Conservation (phyloP, 2,797 vertebrate species). For the Manis javanica region DNA sequence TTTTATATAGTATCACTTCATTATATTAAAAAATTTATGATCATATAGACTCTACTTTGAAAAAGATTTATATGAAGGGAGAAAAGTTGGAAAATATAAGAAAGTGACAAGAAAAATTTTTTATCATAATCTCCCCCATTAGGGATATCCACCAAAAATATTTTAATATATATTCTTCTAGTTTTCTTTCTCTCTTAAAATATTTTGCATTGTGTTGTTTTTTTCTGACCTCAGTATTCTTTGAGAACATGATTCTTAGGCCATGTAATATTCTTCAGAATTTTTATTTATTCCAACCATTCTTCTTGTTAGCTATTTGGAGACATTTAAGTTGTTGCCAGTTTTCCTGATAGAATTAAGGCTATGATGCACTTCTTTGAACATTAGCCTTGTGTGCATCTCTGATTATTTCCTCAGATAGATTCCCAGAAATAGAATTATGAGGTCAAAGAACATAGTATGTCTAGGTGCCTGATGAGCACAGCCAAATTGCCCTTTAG, state of each 20-base stretch:
- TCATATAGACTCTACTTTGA: background rate
- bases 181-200: background rate
- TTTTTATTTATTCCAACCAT: background rate
- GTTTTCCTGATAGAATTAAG: background rate
- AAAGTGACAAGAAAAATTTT: background rate
- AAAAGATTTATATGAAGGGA: background rate
- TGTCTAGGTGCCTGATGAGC: background rate
- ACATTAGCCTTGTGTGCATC: background rate
- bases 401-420: background rate
- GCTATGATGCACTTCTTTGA: background rate
- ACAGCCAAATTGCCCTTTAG: background rate
- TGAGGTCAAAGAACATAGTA: background rate
- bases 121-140: background rate
- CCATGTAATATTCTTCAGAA: background rate
- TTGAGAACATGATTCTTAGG: constrained; percentile 13
- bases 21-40: constrained; percentile 23
- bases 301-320: background rate
- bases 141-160: background rate
- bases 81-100: background rate
- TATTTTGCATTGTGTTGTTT: background rate
- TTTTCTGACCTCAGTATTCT: background rate
- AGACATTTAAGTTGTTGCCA: background rate
- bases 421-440: background rate
- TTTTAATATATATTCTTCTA: background rate
- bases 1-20: background rate